Evolutionary conservation across 2,113 vertebrate genomes (phyloP).

Genomic region (Struthidea cinerea): DNA sequence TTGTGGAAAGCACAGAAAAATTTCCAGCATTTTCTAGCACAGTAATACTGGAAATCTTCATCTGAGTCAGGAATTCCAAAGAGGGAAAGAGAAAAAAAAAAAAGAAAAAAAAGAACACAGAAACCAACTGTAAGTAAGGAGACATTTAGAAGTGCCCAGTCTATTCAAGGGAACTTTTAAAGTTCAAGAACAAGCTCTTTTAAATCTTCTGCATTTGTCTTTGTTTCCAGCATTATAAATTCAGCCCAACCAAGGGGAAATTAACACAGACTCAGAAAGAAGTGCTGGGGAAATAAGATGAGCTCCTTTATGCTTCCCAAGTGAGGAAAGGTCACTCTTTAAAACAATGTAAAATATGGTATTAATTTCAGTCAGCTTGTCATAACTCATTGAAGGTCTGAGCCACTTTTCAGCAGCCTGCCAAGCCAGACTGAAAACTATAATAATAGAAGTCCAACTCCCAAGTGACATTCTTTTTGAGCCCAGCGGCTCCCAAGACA

Average conservation of each 20-base stretch:
- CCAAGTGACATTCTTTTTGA: not conserved
- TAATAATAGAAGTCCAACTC: not conserved
- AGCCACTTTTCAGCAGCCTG: not conserved
- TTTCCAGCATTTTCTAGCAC: not conserved
- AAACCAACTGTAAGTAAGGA: not conserved
- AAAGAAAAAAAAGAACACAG: too few species aligned
- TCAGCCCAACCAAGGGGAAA: not conserved
- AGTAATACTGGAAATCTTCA: not conserved
- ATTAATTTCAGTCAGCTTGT: slow-evolving; percentile 1
- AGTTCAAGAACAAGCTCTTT: not conserved
- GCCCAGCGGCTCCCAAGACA: not conserved
- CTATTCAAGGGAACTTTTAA: not conserved
- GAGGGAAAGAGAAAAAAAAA: not conserved
- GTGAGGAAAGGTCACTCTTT: slow-evolving; percentile 20
- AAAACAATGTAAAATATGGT: slow-evolving; percentile 38
- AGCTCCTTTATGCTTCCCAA: not conserved
- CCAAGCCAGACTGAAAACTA: slow-evolving; percentile 2
- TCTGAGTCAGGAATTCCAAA: not conserved
- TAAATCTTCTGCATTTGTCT: not conserved
- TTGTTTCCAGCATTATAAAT: not conserved
- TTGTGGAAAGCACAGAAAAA: not conserved
- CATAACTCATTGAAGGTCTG: slow-evolving; percentile 12
- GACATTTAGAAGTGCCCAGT: not conserved
- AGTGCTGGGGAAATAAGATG: slow-evolving; percentile 11
- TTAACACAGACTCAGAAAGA: not conserved